Evolutionary conservation across 2,888 invertebrate species (phyloP).

Genomic region (Drosophila stalkeri): DNA sequence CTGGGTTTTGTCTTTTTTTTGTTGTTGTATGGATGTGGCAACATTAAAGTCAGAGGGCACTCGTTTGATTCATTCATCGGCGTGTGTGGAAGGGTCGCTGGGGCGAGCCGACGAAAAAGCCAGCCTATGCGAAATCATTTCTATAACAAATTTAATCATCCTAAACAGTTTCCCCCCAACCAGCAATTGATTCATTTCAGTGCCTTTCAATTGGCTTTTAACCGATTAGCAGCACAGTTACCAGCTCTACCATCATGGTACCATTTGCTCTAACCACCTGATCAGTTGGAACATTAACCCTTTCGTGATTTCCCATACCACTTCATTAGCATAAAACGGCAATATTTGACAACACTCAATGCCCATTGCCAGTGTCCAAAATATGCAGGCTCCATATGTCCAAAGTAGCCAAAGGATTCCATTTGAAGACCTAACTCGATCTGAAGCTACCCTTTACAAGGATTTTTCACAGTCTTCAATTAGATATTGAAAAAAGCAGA

Average conservation of each 20-base stretch:
- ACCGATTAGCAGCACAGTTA: slow-evolving; percentile 66
- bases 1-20: slow-evolving; percentile 7
- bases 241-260: neutral
- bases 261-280: slow-evolving; percentile 1
- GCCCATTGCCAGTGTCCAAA: slow-evolving; percentile 25
- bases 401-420: neutral
- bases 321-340: slow-evolving; percentile 72
- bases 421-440: neutral
- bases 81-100: neutral
- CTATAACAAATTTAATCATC: slow-evolving; percentile 77
- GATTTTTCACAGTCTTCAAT: no score
- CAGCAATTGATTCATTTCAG: slow-evolving; percentile 74
- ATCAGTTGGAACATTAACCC: slow-evolving; percentile 50
- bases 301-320: slow-evolving; percentile 56
- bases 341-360: slow-evolving; percentile 59
- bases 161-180: slow-evolving; percentile 66
- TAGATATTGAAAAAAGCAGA: neutral
- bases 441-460: slow-evolving; percentile 15
- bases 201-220: slow-evolving; percentile 77
- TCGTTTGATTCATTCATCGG: slow-evolving; percentile 49
- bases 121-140: slow-evolving; percentile 63
- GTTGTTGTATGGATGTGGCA: slow-evolving; percentile 25
- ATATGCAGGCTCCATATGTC: slow-evolving; percentile 14
- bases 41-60: slow-evolving; percentile 54
- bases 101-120: slow-evolving; percentile 42